Conservation (phyloP, 1,140 invertebrate species). For the Panagrolaimus sp. region DNA sequence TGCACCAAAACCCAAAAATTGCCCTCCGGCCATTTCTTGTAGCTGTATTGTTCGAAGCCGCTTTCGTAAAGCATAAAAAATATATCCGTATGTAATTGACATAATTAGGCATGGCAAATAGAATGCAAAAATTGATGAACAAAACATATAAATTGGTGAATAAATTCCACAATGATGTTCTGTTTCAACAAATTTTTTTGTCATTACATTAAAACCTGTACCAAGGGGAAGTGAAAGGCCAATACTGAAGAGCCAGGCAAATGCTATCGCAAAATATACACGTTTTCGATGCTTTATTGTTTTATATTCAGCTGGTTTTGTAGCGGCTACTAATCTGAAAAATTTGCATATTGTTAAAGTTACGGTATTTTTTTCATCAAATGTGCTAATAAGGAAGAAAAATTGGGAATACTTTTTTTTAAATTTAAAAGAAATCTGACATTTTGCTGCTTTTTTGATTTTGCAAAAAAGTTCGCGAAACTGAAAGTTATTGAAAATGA, state of each 20-base stretch:
- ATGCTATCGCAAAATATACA: constrained; percentile 53
- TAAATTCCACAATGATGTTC: constrained; percentile 59
- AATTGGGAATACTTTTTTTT: not conserved
- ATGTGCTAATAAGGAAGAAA: not conserved
- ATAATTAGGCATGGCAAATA: constrained; percentile 57
- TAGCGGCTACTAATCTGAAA: constrained; percentile 57
- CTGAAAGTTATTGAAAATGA: too few species aligned
- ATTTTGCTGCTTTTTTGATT: too few species aligned
- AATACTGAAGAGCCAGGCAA: constrained; percentile 57
- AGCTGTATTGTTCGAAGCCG: constrained; percentile 37
- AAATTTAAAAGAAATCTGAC: not conserved
- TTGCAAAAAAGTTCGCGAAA: too few species aligned
- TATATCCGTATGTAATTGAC: constrained; percentile 57
- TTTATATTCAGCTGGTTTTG: constrained; percentile 59
- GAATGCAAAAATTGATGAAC: constrained; percentile 55
- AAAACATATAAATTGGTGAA: constrained; percentile 51
- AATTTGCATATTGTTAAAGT: constrained; percentile 9
- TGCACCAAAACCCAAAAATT: constrained; percentile 56
- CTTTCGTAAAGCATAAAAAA: constrained; percentile 55
- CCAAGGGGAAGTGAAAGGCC: constrained; percentile 50
- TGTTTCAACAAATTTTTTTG: constrained; percentile 34
- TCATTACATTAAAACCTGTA: constrained; percentile 23
- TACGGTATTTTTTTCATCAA: constrained; percentile 6
- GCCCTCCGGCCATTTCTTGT: constrained; percentile 58
- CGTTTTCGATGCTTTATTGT: constrained; percentile 54